Evolutionary conservation across 1,140 invertebrate genomes (phyloP).

Genomic region (Meloidogyne exigua): DNA sequence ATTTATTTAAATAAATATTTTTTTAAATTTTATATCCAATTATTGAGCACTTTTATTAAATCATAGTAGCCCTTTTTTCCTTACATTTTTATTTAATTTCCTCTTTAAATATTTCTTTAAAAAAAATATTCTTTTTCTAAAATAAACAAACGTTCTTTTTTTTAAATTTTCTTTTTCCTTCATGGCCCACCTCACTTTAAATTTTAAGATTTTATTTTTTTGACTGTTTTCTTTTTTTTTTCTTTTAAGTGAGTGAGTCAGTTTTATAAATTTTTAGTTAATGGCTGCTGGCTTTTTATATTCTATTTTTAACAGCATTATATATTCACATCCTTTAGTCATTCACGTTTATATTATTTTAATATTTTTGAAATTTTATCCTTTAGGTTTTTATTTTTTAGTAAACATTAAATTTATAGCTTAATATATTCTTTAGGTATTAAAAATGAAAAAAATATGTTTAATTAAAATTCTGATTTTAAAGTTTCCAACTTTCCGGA

Average conservation of each 20-base stretch:
- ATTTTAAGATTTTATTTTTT: not conserved
- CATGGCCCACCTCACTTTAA: not conserved
- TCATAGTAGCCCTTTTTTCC: not conserved
- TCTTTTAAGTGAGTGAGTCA: not conserved
- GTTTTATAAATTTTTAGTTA: not conserved
- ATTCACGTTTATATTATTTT: not conserved
- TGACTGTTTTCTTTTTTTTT: not conserved
- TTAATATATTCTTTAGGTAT: too few species aligned
- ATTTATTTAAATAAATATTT: too few species aligned
- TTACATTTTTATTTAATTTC: not conserved
- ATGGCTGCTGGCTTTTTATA: not conserved
- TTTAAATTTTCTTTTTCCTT: not conserved
- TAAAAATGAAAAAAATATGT: too few species aligned
- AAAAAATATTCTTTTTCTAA: not conserved
- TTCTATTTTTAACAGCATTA: not conserved
- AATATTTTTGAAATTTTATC: not conserved
- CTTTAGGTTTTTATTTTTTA: not conserved
- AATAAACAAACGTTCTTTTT: not conserved
- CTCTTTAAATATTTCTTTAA: not conserved
- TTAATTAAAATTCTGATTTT: too few species aligned
- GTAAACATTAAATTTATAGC: not conserved
- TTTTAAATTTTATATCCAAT: too few species aligned
- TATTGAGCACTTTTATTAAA: too few species aligned
- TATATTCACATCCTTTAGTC: not conserved
- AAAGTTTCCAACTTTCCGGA: not conserved